phyloP scores from a whole-genome alignment of 2,113 vertebrate genomes.

The Calonectris borealis region DNA sequence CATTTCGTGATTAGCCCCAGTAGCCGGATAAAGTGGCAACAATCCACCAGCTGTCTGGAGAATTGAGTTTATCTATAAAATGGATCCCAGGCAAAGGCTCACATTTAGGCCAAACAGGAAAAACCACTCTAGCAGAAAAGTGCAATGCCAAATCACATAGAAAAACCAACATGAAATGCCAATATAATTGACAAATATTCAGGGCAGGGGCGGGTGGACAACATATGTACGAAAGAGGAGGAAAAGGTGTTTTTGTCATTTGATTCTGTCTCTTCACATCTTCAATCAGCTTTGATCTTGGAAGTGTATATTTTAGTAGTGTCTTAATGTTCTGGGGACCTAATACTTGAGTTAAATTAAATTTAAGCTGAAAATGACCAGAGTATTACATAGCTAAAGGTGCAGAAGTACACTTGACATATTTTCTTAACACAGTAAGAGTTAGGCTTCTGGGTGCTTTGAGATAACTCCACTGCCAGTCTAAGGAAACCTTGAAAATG shows the following conservation, averaged over 20 bases:
- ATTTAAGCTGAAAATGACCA: not conserved
- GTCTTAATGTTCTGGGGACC: not conserved
- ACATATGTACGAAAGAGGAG: not conserved
- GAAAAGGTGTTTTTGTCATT: not conserved
- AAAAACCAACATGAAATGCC: not conserved
- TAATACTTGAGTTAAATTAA: not conserved
- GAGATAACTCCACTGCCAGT: not conserved
- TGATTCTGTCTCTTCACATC: not conserved
- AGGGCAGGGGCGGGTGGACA: rapidly evolving
- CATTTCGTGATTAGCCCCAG: not conserved
- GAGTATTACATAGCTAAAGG: not conserved
- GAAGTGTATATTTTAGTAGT: not conserved
- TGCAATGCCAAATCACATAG: not conserved
- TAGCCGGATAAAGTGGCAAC: not conserved
- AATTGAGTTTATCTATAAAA: not conserved
- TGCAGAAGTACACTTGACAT: not conserved
- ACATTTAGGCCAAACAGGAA: not conserved
- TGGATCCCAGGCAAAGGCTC: not conserved
- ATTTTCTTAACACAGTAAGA: not conserved
- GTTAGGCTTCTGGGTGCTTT: not conserved
- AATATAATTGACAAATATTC: not conserved
- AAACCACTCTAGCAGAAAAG: not conserved
- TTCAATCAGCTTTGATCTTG: not conserved
- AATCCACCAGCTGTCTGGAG: not conserved
- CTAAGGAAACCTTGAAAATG: not conserved